Percentiles rank a stretch among this genome's conserved stretches.
Conservation (phyloP, 2,888 invertebrate genomes). For the Arrhopalites spinosus region DNA sequence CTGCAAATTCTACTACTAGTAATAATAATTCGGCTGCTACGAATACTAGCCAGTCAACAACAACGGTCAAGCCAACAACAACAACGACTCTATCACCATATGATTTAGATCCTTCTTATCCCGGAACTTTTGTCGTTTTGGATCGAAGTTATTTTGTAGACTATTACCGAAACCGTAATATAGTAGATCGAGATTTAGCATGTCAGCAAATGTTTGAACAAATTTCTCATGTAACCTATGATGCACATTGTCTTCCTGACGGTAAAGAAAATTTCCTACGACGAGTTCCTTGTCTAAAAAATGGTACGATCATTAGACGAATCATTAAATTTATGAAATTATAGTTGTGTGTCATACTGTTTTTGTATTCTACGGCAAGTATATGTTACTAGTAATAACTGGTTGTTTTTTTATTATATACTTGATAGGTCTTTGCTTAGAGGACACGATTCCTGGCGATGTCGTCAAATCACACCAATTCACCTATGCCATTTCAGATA, state of each 20-base stretch:
- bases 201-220: conserved; percentile 87
- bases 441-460: conserved; percentile 77
- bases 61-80: conserved; percentile 31
- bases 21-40: conserved; percentile 17
- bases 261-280: conserved; percentile 80
- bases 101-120: conserved; percentile 12
- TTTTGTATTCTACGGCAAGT: no score
- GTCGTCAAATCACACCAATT: conserved; percentile 89
- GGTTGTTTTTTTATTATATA: no score
- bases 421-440: conserved; percentile 80
- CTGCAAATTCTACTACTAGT: background rate
- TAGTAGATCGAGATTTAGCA: conserved; percentile 70
- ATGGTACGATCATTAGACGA: no score
- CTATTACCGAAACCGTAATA: conserved; percentile 80
- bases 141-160: conserved; percentile 86
- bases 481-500: conserved; percentile 89
- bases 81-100: conserved; percentile 26
- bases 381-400: no score
- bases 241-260: conserved; percentile 77
- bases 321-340: no score
- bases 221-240: conserved; percentile 80
- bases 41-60: conserved; percentile 20
- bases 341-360: no score
- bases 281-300: conserved; percentile 80
- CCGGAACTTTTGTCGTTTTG: conserved; percentile 84